These are phyloP conservation scores for Phyllostomus hastatus DNA, from an alignment of 2,113 vertebrate species.

Conservation along the genomic window DNA sequence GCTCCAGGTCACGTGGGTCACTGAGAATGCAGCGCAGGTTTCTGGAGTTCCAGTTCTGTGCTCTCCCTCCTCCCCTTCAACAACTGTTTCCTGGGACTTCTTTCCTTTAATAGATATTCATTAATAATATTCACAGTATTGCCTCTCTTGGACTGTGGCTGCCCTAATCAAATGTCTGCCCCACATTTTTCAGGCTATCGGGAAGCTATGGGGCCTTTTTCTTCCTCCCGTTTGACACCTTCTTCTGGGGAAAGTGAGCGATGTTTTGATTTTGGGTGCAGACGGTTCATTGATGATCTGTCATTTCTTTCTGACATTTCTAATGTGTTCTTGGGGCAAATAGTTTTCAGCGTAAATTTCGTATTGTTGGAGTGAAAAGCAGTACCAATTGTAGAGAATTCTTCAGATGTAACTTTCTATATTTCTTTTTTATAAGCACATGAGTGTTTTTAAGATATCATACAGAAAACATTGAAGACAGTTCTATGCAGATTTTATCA, in stretches of 20 bases:
- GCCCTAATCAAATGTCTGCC: neutral
- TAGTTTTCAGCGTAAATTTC: slow-evolving; percentile 5
- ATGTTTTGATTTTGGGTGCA: neutral
- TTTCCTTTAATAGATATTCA: neutral
- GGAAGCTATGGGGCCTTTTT: neutral
- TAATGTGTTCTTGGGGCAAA: neutral
- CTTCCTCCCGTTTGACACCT: neutral
- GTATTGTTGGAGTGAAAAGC: neutral
- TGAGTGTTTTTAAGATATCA: neutral
- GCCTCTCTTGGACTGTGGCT: neutral
- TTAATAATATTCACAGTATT: neutral
- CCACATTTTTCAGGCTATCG: neutral
- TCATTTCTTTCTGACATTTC: neutral
- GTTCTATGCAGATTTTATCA: neutral
- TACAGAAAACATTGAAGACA: neutral
- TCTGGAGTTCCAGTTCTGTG: neutral
- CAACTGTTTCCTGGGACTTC: neutral
- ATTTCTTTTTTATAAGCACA: neutral
- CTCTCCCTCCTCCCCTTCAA: neutral
- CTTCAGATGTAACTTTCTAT: neutral
- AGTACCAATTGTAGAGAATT: neutral
- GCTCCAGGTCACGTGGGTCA: neutral
- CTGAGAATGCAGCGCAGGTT: neutral
- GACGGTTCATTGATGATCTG: neutral
- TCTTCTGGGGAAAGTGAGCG: neutral